A percentile compares a stretch with the other conserved stretches of the same genome.
phyloP scores from a whole-genome alignment of 2,888 invertebrate species.

The Gymnoscelis rufifasciata region DNA sequence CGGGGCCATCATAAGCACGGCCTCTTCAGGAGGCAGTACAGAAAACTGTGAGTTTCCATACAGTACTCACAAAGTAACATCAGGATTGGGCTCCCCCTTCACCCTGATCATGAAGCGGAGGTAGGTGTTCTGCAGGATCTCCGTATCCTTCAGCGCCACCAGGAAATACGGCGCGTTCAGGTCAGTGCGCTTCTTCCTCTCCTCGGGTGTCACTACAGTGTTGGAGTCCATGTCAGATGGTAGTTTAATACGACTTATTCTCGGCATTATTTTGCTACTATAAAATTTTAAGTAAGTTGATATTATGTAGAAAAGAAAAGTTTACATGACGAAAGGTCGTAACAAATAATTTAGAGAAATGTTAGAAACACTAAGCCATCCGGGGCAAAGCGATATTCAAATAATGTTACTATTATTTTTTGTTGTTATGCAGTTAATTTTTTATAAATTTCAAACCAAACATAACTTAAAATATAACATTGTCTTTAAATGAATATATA shows the following conservation, averaged over 20 bases:
- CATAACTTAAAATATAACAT: neutral
- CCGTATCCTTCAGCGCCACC: conserved; percentile 91
- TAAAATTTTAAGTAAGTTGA: too few relatives aligned
- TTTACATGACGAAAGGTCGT: too few relatives aligned
- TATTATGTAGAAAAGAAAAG: too few relatives aligned
- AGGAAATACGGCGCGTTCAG: conserved; percentile 90
- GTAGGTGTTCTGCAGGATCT: conserved; percentile 91
- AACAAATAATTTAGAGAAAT: too few relatives aligned
- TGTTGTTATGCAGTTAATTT: too few relatives aligned
- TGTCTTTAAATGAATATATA: neutral
- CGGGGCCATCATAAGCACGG: too few relatives aligned
- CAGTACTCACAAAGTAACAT: conserved; percentile 92
- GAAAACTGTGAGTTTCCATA: neutral
- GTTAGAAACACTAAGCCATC: too few relatives aligned
- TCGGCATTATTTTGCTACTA: conserved; percentile 6
- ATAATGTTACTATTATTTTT: too few relatives aligned
- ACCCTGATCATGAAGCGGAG: conserved; percentile 93
- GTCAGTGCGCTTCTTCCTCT: conserved; percentile 83
- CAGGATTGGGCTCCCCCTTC: conserved; percentile 92
- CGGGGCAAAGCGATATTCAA: too few relatives aligned
- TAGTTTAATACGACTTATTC: conserved; percentile 1
- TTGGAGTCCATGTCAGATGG: neutral
- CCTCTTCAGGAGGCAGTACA: too few relatives aligned
- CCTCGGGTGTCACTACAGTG: conserved; percentile 83
- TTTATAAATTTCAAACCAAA: too few relatives aligned